These are phyloP conservation scores for Ctenicera cuprea DNA, from an alignment of 2,888 invertebrate species.

Conservation along the genomic window DNA sequence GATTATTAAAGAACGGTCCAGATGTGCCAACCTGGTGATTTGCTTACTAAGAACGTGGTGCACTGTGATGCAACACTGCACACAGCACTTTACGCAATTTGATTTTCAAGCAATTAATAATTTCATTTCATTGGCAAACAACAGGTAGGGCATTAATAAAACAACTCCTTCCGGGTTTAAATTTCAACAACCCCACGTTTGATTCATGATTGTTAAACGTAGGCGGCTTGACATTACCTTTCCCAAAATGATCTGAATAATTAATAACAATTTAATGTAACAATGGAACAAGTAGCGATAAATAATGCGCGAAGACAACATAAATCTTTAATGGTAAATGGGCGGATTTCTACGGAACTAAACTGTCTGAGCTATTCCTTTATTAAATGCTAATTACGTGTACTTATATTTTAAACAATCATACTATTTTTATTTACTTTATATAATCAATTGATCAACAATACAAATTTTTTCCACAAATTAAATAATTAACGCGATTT, in stretches of 20 bases:
- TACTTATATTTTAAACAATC: no score
- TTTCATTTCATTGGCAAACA: not conserved
- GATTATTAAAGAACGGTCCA: constrained; percentile 35
- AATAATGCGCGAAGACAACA: constrained; percentile 2
- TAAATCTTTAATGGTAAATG: not conserved
- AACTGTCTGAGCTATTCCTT: no score
- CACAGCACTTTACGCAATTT: constrained; percentile 16
- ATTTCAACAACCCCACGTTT: constrained; percentile 2
- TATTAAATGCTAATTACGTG: no score
- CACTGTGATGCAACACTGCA: constrained; percentile 29
- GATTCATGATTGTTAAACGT: constrained; percentile 3
- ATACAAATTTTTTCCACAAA: no score
- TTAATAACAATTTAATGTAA: constrained; percentile 16
- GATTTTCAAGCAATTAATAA: not conserved
- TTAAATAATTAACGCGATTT: no score
- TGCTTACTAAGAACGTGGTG: constrained; percentile 25
- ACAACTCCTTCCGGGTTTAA: not conserved
- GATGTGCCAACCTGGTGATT: constrained; percentile 33
- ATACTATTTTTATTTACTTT: no score
- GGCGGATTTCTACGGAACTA: not conserved
- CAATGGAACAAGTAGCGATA: constrained; percentile 10
- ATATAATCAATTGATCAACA: no score
- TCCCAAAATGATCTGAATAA: not conserved
- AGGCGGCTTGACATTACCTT: not conserved
- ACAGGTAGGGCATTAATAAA: not conserved